Conservation (phyloP, 1,140 invertebrate genomes). For the Chionoecetes opilio region DNA sequence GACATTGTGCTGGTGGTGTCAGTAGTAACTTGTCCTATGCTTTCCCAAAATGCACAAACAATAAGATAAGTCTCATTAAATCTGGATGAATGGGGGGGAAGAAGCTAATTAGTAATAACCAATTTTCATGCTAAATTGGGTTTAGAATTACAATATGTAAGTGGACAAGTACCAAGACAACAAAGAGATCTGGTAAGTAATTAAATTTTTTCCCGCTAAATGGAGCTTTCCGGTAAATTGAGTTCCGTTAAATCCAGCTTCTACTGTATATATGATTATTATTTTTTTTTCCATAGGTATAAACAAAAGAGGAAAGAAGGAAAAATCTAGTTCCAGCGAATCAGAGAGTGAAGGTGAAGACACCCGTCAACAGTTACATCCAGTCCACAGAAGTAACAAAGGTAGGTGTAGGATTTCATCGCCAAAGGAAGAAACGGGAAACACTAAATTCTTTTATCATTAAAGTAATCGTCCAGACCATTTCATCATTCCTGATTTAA, state of each 20-base stretch:
- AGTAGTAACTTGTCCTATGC: neutral
- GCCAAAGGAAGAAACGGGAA: no score
- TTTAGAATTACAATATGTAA: no score
- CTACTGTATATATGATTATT: no score
- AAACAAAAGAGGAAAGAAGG: neutral
- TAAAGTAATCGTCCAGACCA: no score
- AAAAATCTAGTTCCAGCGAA: constrained; percentile 48
- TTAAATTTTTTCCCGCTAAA: no score
- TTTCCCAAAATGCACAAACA: neutral
- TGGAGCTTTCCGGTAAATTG: no score
- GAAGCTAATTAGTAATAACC: neutral
- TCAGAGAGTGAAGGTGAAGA: constrained; percentile 41
- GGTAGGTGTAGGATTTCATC: constrained; percentile 16
- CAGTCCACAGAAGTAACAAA: constrained; percentile 58
- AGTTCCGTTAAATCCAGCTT: no score
- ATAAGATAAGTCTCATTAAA: neutral
- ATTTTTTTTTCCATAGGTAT: neutral
- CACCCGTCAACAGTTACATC: constrained; percentile 50
- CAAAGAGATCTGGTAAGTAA: no score
- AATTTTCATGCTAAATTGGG: no score
- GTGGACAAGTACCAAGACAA: no score
- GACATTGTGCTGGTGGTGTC: neutral
- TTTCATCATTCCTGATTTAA: no score
- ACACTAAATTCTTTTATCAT: neutral
- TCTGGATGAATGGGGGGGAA: neutral